phyloP scores from a whole-genome alignment of 2,888 invertebrate genomes.

The Congeria kusceri region DNA sequence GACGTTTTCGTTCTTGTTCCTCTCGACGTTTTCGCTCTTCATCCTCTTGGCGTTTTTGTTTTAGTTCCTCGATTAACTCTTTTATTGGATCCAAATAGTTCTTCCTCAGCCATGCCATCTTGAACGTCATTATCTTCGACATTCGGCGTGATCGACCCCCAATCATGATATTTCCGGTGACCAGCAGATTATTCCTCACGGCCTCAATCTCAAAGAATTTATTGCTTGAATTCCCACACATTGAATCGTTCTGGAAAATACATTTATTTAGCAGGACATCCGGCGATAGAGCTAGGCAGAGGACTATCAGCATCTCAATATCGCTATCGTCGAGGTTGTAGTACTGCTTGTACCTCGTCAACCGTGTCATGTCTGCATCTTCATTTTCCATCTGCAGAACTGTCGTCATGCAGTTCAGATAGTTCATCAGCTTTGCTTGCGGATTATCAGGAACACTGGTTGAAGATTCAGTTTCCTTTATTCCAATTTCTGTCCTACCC shows the following conservation, averaged over 20 bases:
- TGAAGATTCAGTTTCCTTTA: not conserved
- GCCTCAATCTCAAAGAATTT: constrained; percentile 1
- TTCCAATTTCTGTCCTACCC: constrained; percentile 15
- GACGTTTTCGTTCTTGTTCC: too few relatives aligned
- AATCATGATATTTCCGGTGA: constrained; percentile 1
- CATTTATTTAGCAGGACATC: not conserved
- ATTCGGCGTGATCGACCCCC: not conserved
- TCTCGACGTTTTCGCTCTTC: too few relatives aligned
- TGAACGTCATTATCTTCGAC: not conserved
- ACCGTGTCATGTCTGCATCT: not conserved
- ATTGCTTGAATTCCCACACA: not conserved
- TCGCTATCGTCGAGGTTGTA: not conserved
- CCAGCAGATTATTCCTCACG: not conserved
- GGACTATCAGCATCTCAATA: not conserved
- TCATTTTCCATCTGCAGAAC: not conserved
- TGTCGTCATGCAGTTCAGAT: constrained; percentile 5
- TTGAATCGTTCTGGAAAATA: not conserved
- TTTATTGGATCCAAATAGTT: not conserved
- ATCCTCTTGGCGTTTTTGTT: too few relatives aligned
- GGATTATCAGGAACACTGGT: constrained; percentile 6
- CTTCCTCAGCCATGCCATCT: not conserved
- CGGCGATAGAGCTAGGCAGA: not conserved
- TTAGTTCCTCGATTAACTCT: too few relatives aligned
- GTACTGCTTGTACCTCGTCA: not conserved
- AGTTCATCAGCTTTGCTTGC: constrained; percentile 37